Evolutionary conservation across 2,113 vertebrate genomes (phyloP), one percentile per base, ranked within the genome.

Genomic region (Corvus hawaiiensis): DNA sequence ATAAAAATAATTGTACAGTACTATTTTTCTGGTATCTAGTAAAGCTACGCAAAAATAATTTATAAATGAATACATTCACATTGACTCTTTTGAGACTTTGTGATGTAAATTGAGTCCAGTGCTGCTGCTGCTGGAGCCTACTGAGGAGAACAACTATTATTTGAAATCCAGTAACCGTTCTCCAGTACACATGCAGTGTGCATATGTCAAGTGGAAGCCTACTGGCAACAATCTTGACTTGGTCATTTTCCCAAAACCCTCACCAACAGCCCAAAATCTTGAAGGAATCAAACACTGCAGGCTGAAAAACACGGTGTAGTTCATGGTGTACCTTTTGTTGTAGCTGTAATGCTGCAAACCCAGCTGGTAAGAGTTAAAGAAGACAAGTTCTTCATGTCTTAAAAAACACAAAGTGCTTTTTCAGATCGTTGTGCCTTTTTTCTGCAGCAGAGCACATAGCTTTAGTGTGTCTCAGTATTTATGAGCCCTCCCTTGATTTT

Each of bases 401-500:
- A 84, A 94, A 52, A 81, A 87, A 82, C 54, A 62, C 54, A 90
- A 71, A 55, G 35, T 56, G 58, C 48, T 85, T 89, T 61, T 64
- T 64, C 58, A 61, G 33, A 33, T 56, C 15, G 2, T 39, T 39
- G 79, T 73, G 55, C 49, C 3, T 51, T 37, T 59, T 51, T 74
- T 64, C 66, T 75, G 81, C 39, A 64, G 93, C 37, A 44, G 43
- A 24, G 13, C 0, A 0, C 44, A 24, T 48, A 35, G 35, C 51
- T 67, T n/a, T 12, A 56, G 28, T 30, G 58, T 0, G 0, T 16
- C 12, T 23, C 39, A 23, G 19, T 32, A 37, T 3, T 3, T 16
- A 20, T 5, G 35, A 55, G n/a, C 58, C 10, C 13, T 75, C 44
- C 58, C 33, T 59, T 55, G 21, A 5, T 8, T 14, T 82, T 75